A percentile compares a stretch with the other conserved stretches of the same genome.
These are phyloP conservation scores for Drosophila leonis DNA, from an alignment of 2,888 invertebrate species.

Conservation along the genomic window DNA sequence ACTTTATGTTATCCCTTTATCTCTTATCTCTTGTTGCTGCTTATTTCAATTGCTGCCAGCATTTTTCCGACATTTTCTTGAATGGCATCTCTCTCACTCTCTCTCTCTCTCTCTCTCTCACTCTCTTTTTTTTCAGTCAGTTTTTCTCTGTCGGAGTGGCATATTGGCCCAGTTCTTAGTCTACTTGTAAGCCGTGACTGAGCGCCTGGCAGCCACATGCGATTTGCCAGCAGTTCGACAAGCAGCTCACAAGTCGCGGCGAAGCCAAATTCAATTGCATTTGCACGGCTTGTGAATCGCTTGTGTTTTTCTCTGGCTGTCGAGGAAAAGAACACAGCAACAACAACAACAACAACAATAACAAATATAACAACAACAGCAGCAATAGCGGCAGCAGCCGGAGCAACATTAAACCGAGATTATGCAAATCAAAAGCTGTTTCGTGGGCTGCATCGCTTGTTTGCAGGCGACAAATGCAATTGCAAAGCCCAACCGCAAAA, in stretches of 20 bases:
- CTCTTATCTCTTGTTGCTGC: slow-evolving; percentile 6
- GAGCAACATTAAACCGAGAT: slow-evolving; percentile 52
- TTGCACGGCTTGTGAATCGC: slow-evolving; percentile 16
- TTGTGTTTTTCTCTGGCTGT: slow-evolving; percentile 13
- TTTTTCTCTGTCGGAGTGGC: not conserved
- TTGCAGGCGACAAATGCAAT: slow-evolving; percentile 44
- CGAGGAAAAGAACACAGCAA: slow-evolving; percentile 13
- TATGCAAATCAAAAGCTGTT: slow-evolving; percentile 60
- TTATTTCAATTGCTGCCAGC: slow-evolving; percentile 29
- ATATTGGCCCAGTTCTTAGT: slow-evolving; percentile 32
- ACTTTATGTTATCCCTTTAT: slow-evolving; percentile 21
- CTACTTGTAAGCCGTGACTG: slow-evolving; percentile 49
- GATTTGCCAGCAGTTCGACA: slow-evolving; percentile 34
- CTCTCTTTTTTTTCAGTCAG: too few species aligned
- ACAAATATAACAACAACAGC: not conserved
- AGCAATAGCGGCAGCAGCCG: slow-evolving; percentile 10
- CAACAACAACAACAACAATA: slow-evolving; percentile 5
- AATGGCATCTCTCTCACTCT: not conserved
- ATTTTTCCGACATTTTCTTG: slow-evolving; percentile 31
- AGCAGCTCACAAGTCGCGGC: slow-evolving; percentile 21
- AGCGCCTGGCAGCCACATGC: slow-evolving; percentile 51
- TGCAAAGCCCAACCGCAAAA: slow-evolving; percentile 10
- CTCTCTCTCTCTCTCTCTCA: not conserved
- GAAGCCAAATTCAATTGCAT: slow-evolving; percentile 57
- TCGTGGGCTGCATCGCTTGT: slow-evolving; percentile 39